These are phyloP conservation scores for Cygnus buccinator DNA, from an alignment of 2,113 vertebrate species.

Conservation along the genomic window DNA sequence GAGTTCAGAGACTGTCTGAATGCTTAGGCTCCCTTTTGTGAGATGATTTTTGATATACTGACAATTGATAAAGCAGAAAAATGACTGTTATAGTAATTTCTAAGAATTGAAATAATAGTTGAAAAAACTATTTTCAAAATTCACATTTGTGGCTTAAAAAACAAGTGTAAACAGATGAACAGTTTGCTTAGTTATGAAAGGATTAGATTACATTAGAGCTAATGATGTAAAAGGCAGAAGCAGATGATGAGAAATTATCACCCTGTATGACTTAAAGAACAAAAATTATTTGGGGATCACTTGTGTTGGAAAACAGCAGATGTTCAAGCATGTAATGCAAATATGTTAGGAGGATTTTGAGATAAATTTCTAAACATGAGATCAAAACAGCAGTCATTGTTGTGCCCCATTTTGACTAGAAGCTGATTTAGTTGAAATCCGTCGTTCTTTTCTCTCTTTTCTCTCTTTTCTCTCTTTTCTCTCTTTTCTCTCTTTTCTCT, in stretches of 20 bases:
- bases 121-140: not conserved
- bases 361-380: not conserved
- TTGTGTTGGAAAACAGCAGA: not conserved
- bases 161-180: not conserved
- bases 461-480: too few species aligned
- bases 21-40: not conserved
- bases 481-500: too few species aligned
- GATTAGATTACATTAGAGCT: not conserved
- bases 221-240: not conserved
- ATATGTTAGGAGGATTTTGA: not conserved
- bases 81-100: not conserved
- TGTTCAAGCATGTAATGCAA: not conserved
- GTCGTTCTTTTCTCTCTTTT: not conserved
- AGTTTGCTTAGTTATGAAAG: not conserved
- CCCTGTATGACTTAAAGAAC: accelerated
- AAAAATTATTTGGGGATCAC: not conserved
- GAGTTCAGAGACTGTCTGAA: not conserved
- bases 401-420: not conserved
- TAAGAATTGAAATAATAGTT: not conserved
- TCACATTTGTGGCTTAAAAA: not conserved
- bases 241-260: not conserved
- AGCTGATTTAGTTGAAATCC: not conserved
- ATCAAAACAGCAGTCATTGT: not conserved
- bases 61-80: not conserved
- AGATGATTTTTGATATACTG: not conserved